A percentile compares a stretch with the other conserved stretches of the same genome.
phyloP scores from a whole-genome alignment of 2,797 vertebrate species.

The Vireo griseus region DNA sequence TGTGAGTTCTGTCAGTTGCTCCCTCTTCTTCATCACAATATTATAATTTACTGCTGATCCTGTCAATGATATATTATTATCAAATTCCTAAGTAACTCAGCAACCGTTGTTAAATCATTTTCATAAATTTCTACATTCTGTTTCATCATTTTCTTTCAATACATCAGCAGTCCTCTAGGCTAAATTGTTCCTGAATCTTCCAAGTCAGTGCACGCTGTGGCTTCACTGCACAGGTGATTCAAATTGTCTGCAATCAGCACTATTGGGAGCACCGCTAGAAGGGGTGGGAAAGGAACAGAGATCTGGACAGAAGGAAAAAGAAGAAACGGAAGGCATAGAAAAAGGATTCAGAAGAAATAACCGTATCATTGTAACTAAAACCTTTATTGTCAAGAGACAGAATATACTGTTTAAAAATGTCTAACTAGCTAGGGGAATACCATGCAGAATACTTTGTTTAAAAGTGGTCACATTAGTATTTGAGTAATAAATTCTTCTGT shows the following conservation, averaged over 20 bases:
- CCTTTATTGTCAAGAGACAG: background rate
- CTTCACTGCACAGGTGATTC: background rate
- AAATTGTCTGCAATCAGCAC: background rate
- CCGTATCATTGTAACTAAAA: background rate
- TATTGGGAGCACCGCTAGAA: background rate
- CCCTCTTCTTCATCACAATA: background rate
- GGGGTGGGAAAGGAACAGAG: background rate
- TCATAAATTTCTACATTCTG: background rate
- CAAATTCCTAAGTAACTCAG: background rate
- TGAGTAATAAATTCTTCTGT: background rate
- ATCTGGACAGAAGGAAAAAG: background rate
- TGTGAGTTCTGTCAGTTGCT: background rate
- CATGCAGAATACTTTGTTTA: background rate
- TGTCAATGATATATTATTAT: background rate
- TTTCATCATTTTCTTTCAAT: background rate
- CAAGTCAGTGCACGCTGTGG: background rate
- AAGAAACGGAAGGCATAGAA: background rate
- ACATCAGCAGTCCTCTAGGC: background rate
- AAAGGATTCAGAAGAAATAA: background rate
- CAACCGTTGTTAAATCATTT: background rate
- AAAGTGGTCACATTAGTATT: accelerated
- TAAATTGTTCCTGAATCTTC: background rate
- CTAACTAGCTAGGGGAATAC: background rate
- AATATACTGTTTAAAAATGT: background rate
- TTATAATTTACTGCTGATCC: background rate